phyloP scores from a whole-genome alignment of 1,140 invertebrate species.

The Gerris buenoi region DNA sequence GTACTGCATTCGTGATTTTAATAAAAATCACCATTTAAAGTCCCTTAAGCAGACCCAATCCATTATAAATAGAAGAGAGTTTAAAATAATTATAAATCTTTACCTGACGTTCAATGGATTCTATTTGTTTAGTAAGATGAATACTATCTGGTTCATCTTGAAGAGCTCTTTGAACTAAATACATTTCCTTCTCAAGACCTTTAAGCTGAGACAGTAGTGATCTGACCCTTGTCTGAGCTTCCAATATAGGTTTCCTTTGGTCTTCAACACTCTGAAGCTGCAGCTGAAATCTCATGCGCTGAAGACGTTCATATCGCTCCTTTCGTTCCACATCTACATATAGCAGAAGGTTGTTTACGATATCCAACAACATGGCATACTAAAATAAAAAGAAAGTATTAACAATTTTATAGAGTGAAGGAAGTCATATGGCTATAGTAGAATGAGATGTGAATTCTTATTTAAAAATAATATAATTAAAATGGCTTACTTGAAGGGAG shows the following conservation, averaged over 20 bases:
- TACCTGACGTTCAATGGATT: conserved; percentile 50
- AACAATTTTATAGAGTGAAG: too few species aligned
- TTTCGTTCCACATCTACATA: conserved; percentile 93
- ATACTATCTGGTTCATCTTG: conserved; percentile 34
- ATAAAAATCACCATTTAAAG: too few species aligned
- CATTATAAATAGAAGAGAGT: too few species aligned
- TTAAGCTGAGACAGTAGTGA: conserved; percentile 63
- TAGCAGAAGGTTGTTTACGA: conserved; percentile 90
- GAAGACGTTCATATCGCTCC: conserved; percentile 72
- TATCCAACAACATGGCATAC: conserved; percentile 91
- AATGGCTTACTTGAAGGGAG: conserved; percentile 52
- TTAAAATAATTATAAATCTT: too few species aligned
- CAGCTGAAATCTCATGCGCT: conserved; percentile 82
- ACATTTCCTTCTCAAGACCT: conserved; percentile 77
- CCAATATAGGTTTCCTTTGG: conserved; percentile 78
- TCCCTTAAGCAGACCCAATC: too few species aligned
- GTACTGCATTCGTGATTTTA: too few species aligned
- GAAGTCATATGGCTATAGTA: too few species aligned
- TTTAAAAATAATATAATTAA: too few species aligned
- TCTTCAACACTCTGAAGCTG: conserved; percentile 80
- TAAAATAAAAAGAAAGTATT: conserved; percentile 29
- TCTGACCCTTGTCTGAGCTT: conserved; percentile 72
- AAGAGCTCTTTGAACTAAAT: conserved; percentile 64
- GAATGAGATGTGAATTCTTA: too few species aligned
- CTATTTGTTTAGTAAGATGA: conserved; percentile 46